Conservation (phyloP, 2,113 vertebrate species). For the Formicarius rufipectus region DNA sequence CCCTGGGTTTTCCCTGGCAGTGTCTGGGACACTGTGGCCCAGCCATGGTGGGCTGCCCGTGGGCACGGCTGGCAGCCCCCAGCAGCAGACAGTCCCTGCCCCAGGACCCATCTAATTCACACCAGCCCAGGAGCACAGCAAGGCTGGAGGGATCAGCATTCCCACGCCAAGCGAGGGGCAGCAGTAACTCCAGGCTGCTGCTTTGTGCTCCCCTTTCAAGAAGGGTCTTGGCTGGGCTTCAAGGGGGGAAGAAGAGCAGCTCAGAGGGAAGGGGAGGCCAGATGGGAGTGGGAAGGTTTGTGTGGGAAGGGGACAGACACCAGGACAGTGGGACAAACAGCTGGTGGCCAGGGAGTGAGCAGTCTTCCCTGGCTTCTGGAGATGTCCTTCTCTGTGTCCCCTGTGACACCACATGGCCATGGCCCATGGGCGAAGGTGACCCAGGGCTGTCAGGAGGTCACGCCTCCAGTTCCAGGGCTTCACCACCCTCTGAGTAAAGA, state of each 20-base stretch:
- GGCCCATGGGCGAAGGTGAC: background rate
- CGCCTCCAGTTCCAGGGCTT: background rate
- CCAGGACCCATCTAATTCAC: background rate
- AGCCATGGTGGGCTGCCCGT: slow-evolving; percentile 9
- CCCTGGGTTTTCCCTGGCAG: background rate
- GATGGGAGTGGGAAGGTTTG: background rate
- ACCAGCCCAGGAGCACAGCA: accelerated
- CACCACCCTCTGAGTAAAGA: background rate
- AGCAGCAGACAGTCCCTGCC: background rate
- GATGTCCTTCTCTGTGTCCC: background rate
- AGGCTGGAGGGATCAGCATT: background rate
- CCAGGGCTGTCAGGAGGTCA: background rate
- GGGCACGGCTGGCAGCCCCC: background rate
- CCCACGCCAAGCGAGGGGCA: background rate
- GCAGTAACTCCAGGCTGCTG: background rate
- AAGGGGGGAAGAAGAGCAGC: background rate
- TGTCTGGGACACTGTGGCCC: background rate
- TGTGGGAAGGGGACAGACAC: background rate
- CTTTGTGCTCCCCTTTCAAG: background rate
- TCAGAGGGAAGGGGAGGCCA: accelerated
- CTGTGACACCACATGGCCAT: accelerated
- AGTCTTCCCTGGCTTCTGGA: background rate
- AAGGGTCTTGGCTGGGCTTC: background rate
- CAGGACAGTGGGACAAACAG: background rate
- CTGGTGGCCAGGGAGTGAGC: background rate